Evolutionary conservation across 64 coral and sea anemone species (phyloP).

Genomic region (Actinia tenebrosa): DNA sequence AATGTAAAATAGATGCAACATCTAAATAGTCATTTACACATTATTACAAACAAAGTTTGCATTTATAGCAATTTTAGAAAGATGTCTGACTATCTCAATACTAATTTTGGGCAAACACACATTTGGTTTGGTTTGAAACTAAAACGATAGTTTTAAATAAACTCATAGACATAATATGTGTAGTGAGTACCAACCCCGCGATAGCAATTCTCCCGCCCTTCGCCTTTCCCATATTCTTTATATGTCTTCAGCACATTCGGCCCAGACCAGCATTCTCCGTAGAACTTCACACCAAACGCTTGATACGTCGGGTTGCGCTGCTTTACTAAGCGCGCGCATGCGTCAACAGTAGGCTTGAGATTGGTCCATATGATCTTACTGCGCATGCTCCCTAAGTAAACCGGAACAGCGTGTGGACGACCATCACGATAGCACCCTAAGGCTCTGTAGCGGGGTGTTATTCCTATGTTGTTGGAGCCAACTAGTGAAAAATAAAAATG

Average conservation of each 20-base stretch:
- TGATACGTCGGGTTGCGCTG: slow-evolving; percentile 2
- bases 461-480: neutral
- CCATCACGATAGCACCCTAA: slow-evolving; percentile 38
- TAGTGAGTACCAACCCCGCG: slow-evolving; percentile 21
- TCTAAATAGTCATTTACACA: no score
- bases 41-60: no score
- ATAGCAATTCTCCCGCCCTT: slow-evolving; percentile 11
- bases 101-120: no score
- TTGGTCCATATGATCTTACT: slow-evolving; percentile 32
- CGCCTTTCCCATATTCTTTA: slow-evolving; percentile 6
- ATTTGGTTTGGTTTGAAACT: no score
- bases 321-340: slow-evolving; percentile 29
- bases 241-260: slow-evolving; percentile 21
- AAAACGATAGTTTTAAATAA: neutral
- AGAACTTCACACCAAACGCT: slow-evolving; percentile 41
- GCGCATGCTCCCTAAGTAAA: slow-evolving; percentile 14
- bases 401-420: slow-evolving; percentile 4
- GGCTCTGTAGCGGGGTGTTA: slow-evolving; percentile 9
- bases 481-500: neutral
- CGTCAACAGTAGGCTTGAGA: slow-evolving; percentile 19
- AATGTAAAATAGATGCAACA: no score
- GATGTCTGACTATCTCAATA: no score
- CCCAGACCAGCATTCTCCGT: slow-evolving; percentile 53
- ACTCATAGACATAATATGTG: slow-evolving; percentile 33
- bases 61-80: no score